Base-by-base conservation (phyloP, 2,888 invertebrate species). In the Prionchulus punctatus region DNA sequence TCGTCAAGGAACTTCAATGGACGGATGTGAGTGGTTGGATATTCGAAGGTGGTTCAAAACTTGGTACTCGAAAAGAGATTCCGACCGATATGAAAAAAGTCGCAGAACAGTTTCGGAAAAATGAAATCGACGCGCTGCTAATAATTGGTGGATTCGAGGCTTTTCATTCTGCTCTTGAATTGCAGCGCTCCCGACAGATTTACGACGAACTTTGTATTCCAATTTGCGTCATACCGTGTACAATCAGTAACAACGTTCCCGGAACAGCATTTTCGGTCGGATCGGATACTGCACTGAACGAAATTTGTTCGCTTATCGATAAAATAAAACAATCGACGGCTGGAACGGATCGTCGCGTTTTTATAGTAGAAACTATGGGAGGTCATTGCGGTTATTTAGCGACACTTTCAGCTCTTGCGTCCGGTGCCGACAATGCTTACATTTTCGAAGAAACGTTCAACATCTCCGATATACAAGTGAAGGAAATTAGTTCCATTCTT, bases 191-290 rank as follows among this genome's bases (percentile, higher is more conserved):
- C 2, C 79, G 90, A 30, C 73, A 77, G 0, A 78, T 83, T 62
- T 83, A 80, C 76, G 82, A 80, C 0, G 87, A 88, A 70, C 87
- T 96, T 73, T 82, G 85, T 70, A 88, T 99, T 67, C 98, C 98
- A 0, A 82, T 98, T 65, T 84, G 86, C 60, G 86, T 94, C 63
- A 83, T 98, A 52, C 98, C 98, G 0, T 84, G 91, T 48, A 98
- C 98, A 30, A 99, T 98, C 71, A 91, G 91, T 70, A 99, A 99
- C 77, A 99, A 99, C 73, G 91, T 99, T 57, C 98, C 98, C 58
- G 98, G 98, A 54, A 92, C 92, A 0, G 92, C 94, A 73, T 92
- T 96, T 77, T 49, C 50, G 30, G 15, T 49, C 3, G 50, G 50
- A 12, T 36, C n/a, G n/a, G 98, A 98, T 71, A 96, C 96, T 1